Percentiles rank a stretch among this genome's conserved stretches.
These are phyloP conservation scores for Picus viridis DNA, from an alignment of 2,797 vertebrate genomes.

Conservation along the genomic window DNA sequence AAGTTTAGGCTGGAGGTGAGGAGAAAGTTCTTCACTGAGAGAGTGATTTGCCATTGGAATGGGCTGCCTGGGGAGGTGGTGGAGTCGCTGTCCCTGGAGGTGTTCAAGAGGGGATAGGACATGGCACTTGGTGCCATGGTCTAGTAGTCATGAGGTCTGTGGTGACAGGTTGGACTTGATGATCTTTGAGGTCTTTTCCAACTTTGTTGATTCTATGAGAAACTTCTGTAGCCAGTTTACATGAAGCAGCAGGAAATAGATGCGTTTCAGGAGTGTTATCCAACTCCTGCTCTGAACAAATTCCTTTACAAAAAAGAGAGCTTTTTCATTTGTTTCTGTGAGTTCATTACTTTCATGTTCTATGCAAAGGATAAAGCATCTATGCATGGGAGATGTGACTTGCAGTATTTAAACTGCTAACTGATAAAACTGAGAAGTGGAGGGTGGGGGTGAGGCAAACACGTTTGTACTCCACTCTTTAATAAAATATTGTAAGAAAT, in stretches of 20 bases:
- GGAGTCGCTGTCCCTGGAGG: too few species aligned
- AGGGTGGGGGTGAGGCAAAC: slow-evolving; percentile 63
- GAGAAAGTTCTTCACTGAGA: too few species aligned
- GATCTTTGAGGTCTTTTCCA: too few species aligned
- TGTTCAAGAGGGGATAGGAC: too few species aligned
- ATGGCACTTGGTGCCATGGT: too few species aligned
- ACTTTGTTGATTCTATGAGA: not conserved
- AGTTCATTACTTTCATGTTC: slow-evolving; percentile 18
- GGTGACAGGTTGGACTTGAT: too few species aligned
- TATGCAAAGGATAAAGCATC: not conserved
- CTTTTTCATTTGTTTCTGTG: not conserved
- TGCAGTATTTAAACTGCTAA: slow-evolving; percentile 54
- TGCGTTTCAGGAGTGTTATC: not conserved
- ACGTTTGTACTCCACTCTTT: slow-evolving; percentile 63
- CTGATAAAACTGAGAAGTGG: slow-evolving; percentile 9
- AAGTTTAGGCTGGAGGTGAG: too few species aligned
- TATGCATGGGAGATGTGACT: slow-evolving; percentile 19
- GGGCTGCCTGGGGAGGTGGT: too few species aligned
- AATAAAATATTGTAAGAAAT: slow-evolving; percentile 60
- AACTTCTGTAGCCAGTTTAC: slow-evolving; percentile 7
- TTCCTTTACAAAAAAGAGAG: slow-evolving; percentile 17
- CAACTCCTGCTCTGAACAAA: slow-evolving; percentile 16
- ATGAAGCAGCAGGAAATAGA: slow-evolving; percentile 21
- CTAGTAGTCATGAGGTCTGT: too few species aligned
- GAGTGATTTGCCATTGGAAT: too few species aligned